Percentiles rank a stretch among this genome's conserved stretches.
Evolutionary conservation across 1,140 invertebrate genomes (phyloP).

Genomic region (Antheraea pernyi): DNA sequence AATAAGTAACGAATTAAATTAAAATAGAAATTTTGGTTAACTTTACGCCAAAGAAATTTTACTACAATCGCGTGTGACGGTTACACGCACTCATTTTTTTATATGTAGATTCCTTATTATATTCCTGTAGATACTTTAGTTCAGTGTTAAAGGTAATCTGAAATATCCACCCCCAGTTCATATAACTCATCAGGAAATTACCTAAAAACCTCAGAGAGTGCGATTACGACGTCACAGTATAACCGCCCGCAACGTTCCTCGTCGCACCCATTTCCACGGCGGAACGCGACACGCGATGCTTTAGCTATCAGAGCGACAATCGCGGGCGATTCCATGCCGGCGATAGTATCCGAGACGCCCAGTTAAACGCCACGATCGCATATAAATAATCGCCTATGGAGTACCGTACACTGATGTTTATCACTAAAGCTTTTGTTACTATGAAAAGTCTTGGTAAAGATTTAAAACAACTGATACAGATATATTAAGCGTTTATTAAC

Average conservation of each 20-base stretch:
- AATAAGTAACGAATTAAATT: too few species aligned
- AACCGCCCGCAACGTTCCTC: too few species aligned
- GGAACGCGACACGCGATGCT: not conserved
- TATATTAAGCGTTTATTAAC: not conserved
- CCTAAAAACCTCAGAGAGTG: not conserved
- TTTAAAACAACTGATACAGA: not conserved
- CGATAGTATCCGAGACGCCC: not conserved
- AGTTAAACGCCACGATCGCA: not conserved
- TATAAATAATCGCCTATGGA: constrained; percentile 4
- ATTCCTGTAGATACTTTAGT: too few species aligned
- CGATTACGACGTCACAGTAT: not conserved
- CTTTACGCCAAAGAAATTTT: too few species aligned
- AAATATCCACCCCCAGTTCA: not conserved
- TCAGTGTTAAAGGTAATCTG: not conserved
- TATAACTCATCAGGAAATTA: not conserved
- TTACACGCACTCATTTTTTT: too few species aligned
- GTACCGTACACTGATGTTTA: not conserved
- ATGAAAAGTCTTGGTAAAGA: not conserved
- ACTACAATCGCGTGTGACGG: too few species aligned
- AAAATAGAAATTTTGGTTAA: too few species aligned
- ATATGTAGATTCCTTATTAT: too few species aligned
- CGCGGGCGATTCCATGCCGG: not conserved
- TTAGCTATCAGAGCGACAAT: not conserved
- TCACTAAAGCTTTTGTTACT: not conserved
- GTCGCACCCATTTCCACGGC: not conserved